Evolutionary conservation across 2,113 vertebrate genomes (phyloP), one percentile per base, ranked within the genome.

Genomic region (Petroica traversi): DNA sequence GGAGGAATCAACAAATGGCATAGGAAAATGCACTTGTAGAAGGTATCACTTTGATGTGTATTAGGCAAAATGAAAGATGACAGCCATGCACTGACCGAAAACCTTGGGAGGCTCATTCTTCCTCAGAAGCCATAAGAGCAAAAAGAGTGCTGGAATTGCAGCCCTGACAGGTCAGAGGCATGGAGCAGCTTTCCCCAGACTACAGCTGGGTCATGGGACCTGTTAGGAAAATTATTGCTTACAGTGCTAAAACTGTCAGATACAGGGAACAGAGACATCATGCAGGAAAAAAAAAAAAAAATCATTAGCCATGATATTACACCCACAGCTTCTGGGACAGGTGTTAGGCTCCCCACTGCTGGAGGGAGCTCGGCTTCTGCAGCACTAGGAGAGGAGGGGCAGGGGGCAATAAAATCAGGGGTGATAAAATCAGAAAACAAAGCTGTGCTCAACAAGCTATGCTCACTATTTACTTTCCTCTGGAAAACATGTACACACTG

Each of bases 51-150:
- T 93, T 92, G 80, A 92, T 54, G 17, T 48, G 59, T 61, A 76
- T 78, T 57, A 81, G 74, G 62, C 45, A 81, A 93, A 93, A 95
- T 82, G 77, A 92, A 93, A 96, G 43, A 51, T 71, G 93, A 96
- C 94, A 97, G 92, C 69, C 86, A 85, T n/a, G 80, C 90, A 92
- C 59, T 95, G 92, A 95, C 83, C 46, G 57, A 82, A 93, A 96
- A 93, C 62, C 66, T 76, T 64, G 36, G 41, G 67, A 96, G 68
- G 41, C n/a, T 45, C 17, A 75, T 96, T 96, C 82, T 92, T 74
- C 78, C 78, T 91, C 83, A 72, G 59, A 97, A 95, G 58, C 31
- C n/a, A 1, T 74, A 74, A 68, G 75, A 92, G 61, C 40, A 66
- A 89, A 85, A 68, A 84, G n/a, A 57, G 52, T 18, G 3, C 59